Conservation (phyloP, 2,888 invertebrate genomes). For the Drosophila paucipuncta region DNA sequence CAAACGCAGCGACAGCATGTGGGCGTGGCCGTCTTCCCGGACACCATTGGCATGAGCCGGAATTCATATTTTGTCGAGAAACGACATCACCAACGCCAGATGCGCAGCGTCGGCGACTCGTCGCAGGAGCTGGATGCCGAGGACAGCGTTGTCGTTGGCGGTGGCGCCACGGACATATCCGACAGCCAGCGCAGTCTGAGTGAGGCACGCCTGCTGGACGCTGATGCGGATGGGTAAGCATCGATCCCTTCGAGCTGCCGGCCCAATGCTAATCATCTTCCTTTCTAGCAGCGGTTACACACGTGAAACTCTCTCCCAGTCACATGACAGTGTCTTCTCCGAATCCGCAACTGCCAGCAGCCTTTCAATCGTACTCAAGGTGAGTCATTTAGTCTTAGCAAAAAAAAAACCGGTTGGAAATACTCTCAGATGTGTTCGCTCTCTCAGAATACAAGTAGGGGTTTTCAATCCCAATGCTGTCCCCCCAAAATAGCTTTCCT, state of each 20-base stretch:
- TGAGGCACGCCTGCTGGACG: conserved; percentile 81
- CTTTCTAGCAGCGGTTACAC: conserved; percentile 80
- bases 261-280: neutral
- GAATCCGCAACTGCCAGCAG: conserved; percentile 86
- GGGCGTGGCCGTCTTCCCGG: conserved; percentile 81
- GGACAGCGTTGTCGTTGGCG: conserved; percentile 56
- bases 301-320: conserved; percentile 90
- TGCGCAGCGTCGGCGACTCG: conserved; percentile 80
- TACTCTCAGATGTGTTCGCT: neutral
- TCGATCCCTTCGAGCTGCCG: neutral
- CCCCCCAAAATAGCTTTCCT: neutral
- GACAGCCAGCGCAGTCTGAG: conserved; percentile 85
- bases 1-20: conserved; percentile 71
- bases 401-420: neutral
- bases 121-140: conserved; percentile 79
- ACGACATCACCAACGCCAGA: conserved; percentile 73
- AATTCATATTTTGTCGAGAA: conserved; percentile 76
- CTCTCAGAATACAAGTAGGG: neutral
- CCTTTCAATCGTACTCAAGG: conserved; percentile 84
- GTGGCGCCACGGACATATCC: conserved; percentile 78
- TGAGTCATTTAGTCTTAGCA: conserved; percentile 61
- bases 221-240: conserved; percentile 80
- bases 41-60: conserved; percentile 64
- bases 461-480: neutral
- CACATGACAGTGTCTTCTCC: conserved; percentile 96